Base-by-base conservation (phyloP, 2,113 vertebrate genomes). In the Oplegnathus fasciatus region DNA sequence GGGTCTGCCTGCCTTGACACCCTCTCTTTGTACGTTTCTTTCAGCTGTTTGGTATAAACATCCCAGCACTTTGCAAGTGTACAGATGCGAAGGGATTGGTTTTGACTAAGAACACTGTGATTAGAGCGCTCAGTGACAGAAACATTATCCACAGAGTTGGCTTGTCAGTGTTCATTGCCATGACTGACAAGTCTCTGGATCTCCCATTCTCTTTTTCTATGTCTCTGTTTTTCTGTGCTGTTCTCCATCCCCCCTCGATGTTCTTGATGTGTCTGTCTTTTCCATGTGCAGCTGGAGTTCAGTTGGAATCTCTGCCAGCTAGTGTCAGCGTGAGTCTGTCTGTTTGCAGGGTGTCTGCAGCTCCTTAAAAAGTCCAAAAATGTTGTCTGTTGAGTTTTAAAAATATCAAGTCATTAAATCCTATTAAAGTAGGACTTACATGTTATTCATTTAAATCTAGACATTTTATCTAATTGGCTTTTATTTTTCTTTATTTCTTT, bases 41-140 rank as follows among this genome's bases (percentile, higher is more conserved):
- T 89, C 77, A 92, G 89, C 90, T 88, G 75, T 93, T 94, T 91
- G 76, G 76, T 58, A 37, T 66, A 91, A 93, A 91, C 90, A 91
- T 82, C 83, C 26, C 61, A 8, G 54, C 86, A 83, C 85, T 80
- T 89, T 90, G 90, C 73, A 7, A 79, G 82, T 22, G 54, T 48
- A 67, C 84, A 84, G 80, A 91, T 85, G 65, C 30, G 67, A 89
- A 84, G 62, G 80, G 87, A 93, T 90, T 88, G 92, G 86, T 93
- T 94, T 92, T 90, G 92, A 93, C 91, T 90, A 89, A 92, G 87
- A 93, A 90, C 91, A 90, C 90, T 89, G 82, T 92, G 93, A 93
- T 93, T 93, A 93, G 87, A 93, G 92, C 9, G 72, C 87, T 87
- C 89, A 71, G 73, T 91, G 93, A 92, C 91, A 92, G 89, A 93